phyloP scores from a whole-genome alignment of 2,888 invertebrate genomes.

The Mamestra brassicae region DNA sequence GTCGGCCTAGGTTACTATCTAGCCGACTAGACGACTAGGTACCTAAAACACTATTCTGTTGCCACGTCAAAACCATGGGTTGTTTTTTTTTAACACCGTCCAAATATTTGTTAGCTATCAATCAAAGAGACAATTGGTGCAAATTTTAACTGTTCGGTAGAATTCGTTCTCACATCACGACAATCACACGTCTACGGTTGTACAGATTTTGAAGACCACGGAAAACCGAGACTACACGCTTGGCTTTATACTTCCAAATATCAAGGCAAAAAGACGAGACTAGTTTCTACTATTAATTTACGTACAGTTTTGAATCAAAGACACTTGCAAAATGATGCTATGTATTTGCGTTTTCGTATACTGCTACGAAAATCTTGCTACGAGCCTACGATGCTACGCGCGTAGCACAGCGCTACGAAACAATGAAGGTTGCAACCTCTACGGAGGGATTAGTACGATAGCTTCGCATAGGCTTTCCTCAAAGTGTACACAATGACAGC shows the following conservation, averaged over 20 bases:
- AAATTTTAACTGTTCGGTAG: too few species aligned
- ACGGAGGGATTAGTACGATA: slow-evolving; percentile 12
- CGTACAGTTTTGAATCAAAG: neutral
- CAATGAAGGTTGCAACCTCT: neutral
- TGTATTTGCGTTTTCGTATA: neutral
- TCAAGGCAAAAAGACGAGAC: too few species aligned
- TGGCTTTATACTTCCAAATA: too few species aligned
- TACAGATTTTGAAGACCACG: too few species aligned
- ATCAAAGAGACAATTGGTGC: too few species aligned
- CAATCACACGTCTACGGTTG: too few species aligned
- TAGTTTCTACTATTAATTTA: too few species aligned
- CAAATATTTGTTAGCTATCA: too few species aligned
- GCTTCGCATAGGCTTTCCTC: slow-evolving; percentile 2
- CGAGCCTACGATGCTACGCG: slow-evolving; percentile 33
- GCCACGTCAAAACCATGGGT: too few species aligned
- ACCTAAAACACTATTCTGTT: neutral
- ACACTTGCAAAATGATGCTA: neutral
- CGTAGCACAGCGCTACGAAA: slow-evolving; percentile 48
- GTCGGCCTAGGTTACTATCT: slow-evolving; percentile 19
- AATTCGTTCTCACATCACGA: too few species aligned
- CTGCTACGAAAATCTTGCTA: slow-evolving; percentile 29
- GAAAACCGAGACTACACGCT: too few species aligned
- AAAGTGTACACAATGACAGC: neutral
- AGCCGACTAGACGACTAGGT: neutral
- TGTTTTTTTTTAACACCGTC: too few species aligned